These are phyloP conservation scores for Pipistrellus pygmaeus DNA, from an alignment of 2,797 vertebrate genomes.

Conservation along the genomic window DNA sequence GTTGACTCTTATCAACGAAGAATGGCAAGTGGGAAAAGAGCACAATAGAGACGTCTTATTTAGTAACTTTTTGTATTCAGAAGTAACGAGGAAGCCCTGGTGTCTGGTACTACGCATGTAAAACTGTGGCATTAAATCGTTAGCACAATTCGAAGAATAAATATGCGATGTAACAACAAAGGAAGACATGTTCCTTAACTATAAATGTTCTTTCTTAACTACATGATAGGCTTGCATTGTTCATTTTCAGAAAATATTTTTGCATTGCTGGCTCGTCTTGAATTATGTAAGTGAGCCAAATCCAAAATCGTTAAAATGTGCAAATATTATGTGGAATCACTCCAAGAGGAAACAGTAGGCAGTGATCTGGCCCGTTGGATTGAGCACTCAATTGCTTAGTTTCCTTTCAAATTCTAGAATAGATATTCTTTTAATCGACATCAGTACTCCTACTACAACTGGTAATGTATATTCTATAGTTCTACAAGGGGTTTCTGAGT, in stretches of 20 bases:
- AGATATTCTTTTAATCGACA: conserved; percentile 14
- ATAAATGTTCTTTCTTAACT: conserved; percentile 49
- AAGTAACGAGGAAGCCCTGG: background rate
- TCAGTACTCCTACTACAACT: background rate
- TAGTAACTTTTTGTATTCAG: background rate
- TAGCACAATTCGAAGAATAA: conserved; percentile 68
- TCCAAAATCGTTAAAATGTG: conserved; percentile 65
- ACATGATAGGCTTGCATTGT: conserved; percentile 63
- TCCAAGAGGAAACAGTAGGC: conserved; percentile 70
- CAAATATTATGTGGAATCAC: conserved; percentile 68
- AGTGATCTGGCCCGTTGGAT: conserved; percentile 66
- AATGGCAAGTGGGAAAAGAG: conserved; percentile 36
- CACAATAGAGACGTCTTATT: background rate
- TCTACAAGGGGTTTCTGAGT: background rate
- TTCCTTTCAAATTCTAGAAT: conserved; percentile 50
- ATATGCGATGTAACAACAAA: conserved; percentile 47
- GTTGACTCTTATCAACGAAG: background rate
- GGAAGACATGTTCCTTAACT: background rate
- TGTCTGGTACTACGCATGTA: background rate
- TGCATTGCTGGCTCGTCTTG: conserved; percentile 45
- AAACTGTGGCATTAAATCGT: conserved; percentile 52
- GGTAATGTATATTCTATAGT: background rate
- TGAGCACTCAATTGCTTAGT: conserved; percentile 22
- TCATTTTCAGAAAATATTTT: conserved; percentile 71
- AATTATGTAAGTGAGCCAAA: conserved; percentile 73